Evolutionary conservation across 2,888 invertebrate genomes (phyloP).

Genomic region (Graphium colonna): DNA sequence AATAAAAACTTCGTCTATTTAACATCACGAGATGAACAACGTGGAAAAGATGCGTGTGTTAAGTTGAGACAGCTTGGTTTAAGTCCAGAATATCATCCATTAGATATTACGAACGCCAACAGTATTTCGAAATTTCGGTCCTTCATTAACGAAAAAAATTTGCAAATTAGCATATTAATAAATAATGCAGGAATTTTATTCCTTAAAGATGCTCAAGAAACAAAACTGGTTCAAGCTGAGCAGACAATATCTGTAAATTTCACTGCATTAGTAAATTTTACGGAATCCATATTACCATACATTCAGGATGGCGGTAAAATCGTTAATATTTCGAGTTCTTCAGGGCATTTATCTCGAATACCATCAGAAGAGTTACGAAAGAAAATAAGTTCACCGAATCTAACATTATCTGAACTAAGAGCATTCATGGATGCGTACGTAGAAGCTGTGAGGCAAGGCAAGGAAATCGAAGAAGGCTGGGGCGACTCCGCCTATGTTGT

Average conservation of each 20-base stretch:
- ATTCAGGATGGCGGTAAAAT: slow-evolving; percentile 84
- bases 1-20: slow-evolving; percentile 85
- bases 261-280: slow-evolving; percentile 55
- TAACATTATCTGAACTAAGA: slow-evolving; percentile 78
- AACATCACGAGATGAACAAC: slow-evolving; percentile 81
- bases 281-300: slow-evolving; percentile 84
- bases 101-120: slow-evolving; percentile 82
- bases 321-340: slow-evolving; percentile 86
- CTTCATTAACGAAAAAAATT: slow-evolving; percentile 76
- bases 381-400: slow-evolving; percentile 62
- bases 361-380: slow-evolving; percentile 74
- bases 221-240: slow-evolving; percentile 51
- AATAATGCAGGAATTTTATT: slow-evolving; percentile 85
- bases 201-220: slow-evolving; percentile 55
- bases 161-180: slow-evolving; percentile 84
- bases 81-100: slow-evolving; percentile 81
- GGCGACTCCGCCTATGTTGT: slow-evolving; percentile 83
- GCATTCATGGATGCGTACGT: slow-evolving; percentile 82
- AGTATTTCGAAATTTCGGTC: slow-evolving; percentile 79
- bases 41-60: slow-evolving; percentile 80
- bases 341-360: slow-evolving; percentile 82
- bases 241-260: slow-evolving; percentile 61
- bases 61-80: slow-evolving; percentile 72
- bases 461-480: slow-evolving; percentile 70
- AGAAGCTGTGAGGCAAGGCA: slow-evolving; percentile 62